Conservation (phyloP, 1,140 invertebrate species). For the Pseudoatta argentina region DNA sequence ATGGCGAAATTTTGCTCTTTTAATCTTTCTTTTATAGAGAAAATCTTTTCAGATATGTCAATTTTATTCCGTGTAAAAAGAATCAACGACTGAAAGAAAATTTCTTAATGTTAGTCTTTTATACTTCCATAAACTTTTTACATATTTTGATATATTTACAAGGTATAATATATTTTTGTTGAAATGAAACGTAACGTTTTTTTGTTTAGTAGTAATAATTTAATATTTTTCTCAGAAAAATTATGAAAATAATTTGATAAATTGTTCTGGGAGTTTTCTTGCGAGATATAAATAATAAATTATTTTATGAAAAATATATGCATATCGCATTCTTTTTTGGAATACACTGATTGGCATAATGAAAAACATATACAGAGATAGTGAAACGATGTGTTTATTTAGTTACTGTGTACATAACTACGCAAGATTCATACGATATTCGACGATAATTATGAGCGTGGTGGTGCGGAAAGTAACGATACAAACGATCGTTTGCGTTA, state of each 20-base stretch:
- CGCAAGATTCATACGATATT: slow-evolving; percentile 13
- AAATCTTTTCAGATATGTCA: not conserved
- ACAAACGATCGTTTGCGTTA: slow-evolving; percentile 73
- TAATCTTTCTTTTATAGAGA: not conserved
- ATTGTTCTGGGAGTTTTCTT: not conserved
- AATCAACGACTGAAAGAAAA: not conserved
- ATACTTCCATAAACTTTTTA: not conserved
- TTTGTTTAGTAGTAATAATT: not conserved
- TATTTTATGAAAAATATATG: not conserved
- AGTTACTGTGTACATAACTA: not conserved
- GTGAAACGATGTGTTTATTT: not conserved
- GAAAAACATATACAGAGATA: not conserved
- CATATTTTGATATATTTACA: not conserved
- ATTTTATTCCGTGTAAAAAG: slow-evolving; percentile 5
- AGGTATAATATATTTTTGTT: not conserved
- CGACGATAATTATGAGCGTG: slow-evolving; percentile 55
- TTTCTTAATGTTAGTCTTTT: slow-evolving; percentile 13
- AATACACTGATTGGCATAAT: not conserved
- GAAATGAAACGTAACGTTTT: not conserved
- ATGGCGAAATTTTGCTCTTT: not conserved
- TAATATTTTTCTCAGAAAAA: not conserved
- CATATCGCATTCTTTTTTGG: not conserved
- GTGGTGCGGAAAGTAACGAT: slow-evolving; percentile 68
- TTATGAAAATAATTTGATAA: not conserved
- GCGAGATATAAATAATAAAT: not conserved